A percentile compares a stretch with the other conserved stretches of the same genome.
These are phyloP conservation scores for Etia nguti DNA, from an alignment of 2,113 vertebrate species.

Conservation along the genomic window DNA sequence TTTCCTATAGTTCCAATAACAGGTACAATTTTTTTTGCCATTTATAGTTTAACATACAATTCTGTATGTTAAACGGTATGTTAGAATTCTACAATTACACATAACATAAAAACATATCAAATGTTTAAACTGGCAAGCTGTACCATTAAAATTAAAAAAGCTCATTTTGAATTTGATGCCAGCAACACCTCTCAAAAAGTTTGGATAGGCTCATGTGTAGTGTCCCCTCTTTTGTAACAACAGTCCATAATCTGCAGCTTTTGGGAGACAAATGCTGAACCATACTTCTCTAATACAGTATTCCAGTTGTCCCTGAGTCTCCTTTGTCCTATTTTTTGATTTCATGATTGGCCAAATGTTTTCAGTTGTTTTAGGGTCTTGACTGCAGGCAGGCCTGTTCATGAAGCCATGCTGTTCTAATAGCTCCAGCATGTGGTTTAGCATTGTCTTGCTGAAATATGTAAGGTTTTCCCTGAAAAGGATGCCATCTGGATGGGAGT, in stretches of 20 bases:
- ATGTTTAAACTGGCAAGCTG: not conserved
- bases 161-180: not conserved
- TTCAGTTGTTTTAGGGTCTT: not conserved
- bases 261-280: not conserved
- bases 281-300: not conserved
- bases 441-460: not conserved
- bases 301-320: not conserved
- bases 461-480: rapidly evolving
- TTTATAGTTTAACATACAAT: not conserved
- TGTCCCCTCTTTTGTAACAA: not conserved
- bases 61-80: not conserved
- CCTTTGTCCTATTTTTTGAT: not conserved
- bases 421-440: not conserved
- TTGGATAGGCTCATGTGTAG: not conserved
- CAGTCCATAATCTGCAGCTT: not conserved
- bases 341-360: rapidly evolving
- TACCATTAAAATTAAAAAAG: not conserved
- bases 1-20: not conserved
- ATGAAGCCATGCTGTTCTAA: not conserved
- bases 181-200: not conserved
- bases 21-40: rapidly evolving
- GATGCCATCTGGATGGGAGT: not conserved
- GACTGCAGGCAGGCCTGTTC: not conserved
- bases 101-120: too few relatives aligned
- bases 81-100: too few relatives aligned